These are phyloP conservation scores for Siphamia tubifer DNA, from an alignment of 2,113 vertebrate species.

Conservation along the genomic window DNA sequence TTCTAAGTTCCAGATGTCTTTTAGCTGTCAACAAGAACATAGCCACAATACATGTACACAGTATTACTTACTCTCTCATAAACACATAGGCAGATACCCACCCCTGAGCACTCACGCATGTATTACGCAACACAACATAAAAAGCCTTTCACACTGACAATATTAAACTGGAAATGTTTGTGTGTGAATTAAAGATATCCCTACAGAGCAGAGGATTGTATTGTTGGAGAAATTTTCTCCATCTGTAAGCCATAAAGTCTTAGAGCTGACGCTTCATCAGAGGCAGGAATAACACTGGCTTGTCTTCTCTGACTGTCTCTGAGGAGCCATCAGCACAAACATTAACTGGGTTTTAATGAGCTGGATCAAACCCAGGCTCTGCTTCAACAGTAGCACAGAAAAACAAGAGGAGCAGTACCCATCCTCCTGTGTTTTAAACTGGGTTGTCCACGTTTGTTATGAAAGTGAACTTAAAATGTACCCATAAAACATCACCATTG, in stretches of 20 bases:
- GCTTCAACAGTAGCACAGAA: constrained; percentile 41
- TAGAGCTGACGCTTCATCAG: constrained; percentile 47
- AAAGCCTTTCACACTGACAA: constrained; percentile 24
- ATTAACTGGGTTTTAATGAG: constrained; percentile 73
- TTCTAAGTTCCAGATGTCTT: constrained; percentile 42
- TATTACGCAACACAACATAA: constrained; percentile 4
- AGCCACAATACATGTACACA: not conserved
- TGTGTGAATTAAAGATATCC: constrained; percentile 37
- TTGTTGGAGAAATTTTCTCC: constrained; percentile 34
- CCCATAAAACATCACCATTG: not conserved
- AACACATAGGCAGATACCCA: not conserved
- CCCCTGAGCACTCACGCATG: not conserved
- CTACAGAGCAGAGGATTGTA: constrained; percentile 21
- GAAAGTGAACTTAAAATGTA: not conserved
- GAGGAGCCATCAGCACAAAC: constrained; percentile 67
- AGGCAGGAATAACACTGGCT: constrained; percentile 49
- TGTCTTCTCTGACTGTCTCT: constrained; percentile 57
- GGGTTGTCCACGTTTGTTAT: not conserved
- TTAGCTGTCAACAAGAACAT: constrained; percentile 21
- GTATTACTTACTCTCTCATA: not conserved
- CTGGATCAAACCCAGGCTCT: constrained; percentile 59
- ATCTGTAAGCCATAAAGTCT: constrained; percentile 54
- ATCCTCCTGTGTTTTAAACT: not conserved
- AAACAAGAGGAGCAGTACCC: constrained; percentile 12
- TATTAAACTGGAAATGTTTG: constrained; percentile 42